Evolutionary conservation across 92 coral and sea anemone species (phyloP), one percentile per base, ranked within the genome.

Genomic region (Parazoanthus swiftii): DNA sequence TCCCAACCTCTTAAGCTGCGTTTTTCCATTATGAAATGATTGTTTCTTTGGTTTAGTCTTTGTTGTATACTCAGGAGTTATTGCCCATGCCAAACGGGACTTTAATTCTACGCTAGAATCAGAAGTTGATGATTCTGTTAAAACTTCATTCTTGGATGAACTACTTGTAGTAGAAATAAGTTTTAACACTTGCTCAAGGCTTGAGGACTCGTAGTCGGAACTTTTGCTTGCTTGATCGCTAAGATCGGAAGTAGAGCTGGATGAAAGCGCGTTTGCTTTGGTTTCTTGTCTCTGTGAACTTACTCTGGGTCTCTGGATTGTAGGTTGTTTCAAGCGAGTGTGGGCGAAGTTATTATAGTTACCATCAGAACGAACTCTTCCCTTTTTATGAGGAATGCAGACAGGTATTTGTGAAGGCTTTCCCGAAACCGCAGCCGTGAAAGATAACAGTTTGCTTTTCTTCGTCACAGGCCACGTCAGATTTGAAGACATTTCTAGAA

Each of bases 151-250:
- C 6, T 39, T 58, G 25, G 74, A 36, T 58, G 85, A 37, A 75
- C 46, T 75, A 5, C 79, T 39, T 75, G 50, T 37, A 38, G 4
- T 18, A 21, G 8, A 13, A 38, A 13, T 8, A 39, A 75, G 48
- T 37, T 59, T 48, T 36, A 10, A 36, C 72, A 33, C 2, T 35
- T 58, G 13, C 20, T 8, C 48, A 35, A n/a, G 16, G 46, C 18
- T 81, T 39, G 85, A 81, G 20, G 85, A 36, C 8, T 81, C 37
- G 35, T 36, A 51, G 9, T 18, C 35, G 0, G 73, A 81, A 63
- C 20, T 58, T 23, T 20, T 38, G 51, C 42, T 56, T 29, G 85
- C 18, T 16, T 58, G 85, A 81, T 81, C 85, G 75, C 68, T 63
- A 20, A 20, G 74, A 37, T 81, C 85, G 37, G 74, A 35, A 33